These are phyloP conservation scores for Tiliacea citrago DNA, from an alignment of 2,888 invertebrate genomes.

Conservation along the genomic window DNA sequence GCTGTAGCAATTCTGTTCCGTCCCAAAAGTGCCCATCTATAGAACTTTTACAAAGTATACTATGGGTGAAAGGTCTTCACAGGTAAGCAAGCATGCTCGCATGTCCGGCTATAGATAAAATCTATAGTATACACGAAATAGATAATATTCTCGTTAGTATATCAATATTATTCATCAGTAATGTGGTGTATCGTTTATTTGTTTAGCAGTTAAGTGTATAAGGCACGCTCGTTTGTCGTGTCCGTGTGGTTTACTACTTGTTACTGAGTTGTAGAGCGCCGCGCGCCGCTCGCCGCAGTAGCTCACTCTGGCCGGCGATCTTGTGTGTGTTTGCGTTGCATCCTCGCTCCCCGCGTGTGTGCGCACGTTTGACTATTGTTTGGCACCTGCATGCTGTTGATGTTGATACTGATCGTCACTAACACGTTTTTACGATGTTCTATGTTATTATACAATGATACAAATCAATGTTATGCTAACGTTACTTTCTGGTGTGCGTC, in stretches of 20 bases:
- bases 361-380: slow-evolving; percentile 83
- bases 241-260: slow-evolving; percentile 74
- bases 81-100: slow-evolving; percentile 63
- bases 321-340: slow-evolving; percentile 88
- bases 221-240: slow-evolving; percentile 62
- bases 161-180: slow-evolving; percentile 38
- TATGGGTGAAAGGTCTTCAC: slow-evolving; percentile 18
- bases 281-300: slow-evolving; percentile 72
- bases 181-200: slow-evolving; percentile 42
- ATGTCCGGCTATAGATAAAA: slow-evolving; percentile 35
- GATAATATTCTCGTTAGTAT: slow-evolving; percentile 31
- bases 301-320: slow-evolving; percentile 90
- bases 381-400: slow-evolving; percentile 76
- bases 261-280: slow-evolving; percentile 83
- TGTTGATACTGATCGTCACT: slow-evolving; percentile 61
- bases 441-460: slow-evolving; percentile 22
- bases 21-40: slow-evolving; percentile 19
- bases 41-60: slow-evolving; percentile 11
- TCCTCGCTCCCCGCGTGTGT: slow-evolving; percentile 78
- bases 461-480: slow-evolving; percentile 61
- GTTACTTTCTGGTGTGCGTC: slow-evolving; percentile 66
- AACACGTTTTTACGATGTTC: slow-evolving; percentile 53
- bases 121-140: slow-evolving; percentile 17
- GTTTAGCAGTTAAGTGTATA: slow-evolving; percentile 44
- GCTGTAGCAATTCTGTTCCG: slow-evolving; percentile 32